Evolutionary conservation across 2,888 invertebrate genomes (phyloP), one percentile per base, ranked within the genome.

Genomic region (Yponomeuta cagnagella): DNA sequence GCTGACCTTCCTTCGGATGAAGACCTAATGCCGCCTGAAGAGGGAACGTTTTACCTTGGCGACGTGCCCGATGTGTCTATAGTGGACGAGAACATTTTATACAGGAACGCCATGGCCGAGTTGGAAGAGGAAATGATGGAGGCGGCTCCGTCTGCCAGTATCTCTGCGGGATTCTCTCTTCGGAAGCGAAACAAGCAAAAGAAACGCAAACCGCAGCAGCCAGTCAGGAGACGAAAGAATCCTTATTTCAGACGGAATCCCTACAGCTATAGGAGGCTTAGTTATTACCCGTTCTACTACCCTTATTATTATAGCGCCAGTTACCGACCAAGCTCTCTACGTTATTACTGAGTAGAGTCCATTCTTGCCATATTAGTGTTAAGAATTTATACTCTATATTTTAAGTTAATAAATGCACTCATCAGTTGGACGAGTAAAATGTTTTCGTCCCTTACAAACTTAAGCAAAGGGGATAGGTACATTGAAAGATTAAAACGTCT

Each of bases 91-190:
- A 73, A 74, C 64, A 75, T 81, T 70, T 75, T 78, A 63, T 78
- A 80, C 43, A 74, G 79, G 66, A 80, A 80, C 33, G 65, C 65
- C 30, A 30, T 30, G 31, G 30, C 10, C 2, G 31, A 65, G 68
- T 76, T 86, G 71, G 78, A 85, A 69, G 82, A 83, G 70, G 90
- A 90, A 79, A 85, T 88, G 52, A 88, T 91, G 89, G 86, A 87
- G 23, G 84, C 88, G 0, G 90, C 89, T 0, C 87, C 84, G 0
- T 87, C 85, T 1, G n/a, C 67, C 8, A 43, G 67, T 12, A 88
- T 90, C 8, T 90, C 89, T 68, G 79, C 82, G 1, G 90, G 89
- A 1, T 76, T 84, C 10, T 85, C 90, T 1, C 77, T 88, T 15
- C 79, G 88, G 2, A 77, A 74, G 31, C 79, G 78, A 72, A 80